phyloP scores from a whole-genome alignment of 2,797 vertebrate genomes.

The Parauchenoglanis ngamensis region DNA sequence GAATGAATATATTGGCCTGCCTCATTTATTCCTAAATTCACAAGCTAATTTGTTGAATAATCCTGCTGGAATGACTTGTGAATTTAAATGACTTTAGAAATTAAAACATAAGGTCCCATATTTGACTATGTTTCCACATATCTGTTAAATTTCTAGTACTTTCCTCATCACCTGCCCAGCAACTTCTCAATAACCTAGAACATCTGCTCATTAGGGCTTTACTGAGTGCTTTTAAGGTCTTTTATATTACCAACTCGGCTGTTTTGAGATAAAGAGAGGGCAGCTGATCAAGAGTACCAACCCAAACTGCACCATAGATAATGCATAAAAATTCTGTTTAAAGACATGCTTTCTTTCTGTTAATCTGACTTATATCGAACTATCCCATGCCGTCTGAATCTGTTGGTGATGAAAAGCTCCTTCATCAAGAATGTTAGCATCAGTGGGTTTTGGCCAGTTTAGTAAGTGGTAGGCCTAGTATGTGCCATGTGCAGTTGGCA shows the following conservation, averaged over 20 bases:
- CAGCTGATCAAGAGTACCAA: background rate
- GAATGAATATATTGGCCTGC: background rate
- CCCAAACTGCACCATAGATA: background rate
- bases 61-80: background rate
- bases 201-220: background rate
- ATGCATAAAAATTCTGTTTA: background rate
- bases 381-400: background rate
- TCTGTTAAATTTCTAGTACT: background rate
- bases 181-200: background rate
- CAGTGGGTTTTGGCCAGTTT: conserved; percentile 17
- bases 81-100: background rate
- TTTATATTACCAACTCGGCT: background rate
- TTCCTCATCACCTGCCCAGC: background rate
- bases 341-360: background rate
- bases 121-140: background rate
- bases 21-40: background rate
- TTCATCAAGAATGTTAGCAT: background rate
- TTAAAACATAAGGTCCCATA: background rate
- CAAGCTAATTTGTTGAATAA: background rate
- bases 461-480: conserved; percentile 5
- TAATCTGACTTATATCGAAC: background rate
- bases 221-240: background rate
- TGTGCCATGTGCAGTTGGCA: conserved; percentile 19
- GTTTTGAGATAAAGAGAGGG: background rate
- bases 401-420: background rate